Evolutionary conservation across 2,797 vertebrate genomes (phyloP).

Genomic region (Lateolabrax maculatus): DNA sequence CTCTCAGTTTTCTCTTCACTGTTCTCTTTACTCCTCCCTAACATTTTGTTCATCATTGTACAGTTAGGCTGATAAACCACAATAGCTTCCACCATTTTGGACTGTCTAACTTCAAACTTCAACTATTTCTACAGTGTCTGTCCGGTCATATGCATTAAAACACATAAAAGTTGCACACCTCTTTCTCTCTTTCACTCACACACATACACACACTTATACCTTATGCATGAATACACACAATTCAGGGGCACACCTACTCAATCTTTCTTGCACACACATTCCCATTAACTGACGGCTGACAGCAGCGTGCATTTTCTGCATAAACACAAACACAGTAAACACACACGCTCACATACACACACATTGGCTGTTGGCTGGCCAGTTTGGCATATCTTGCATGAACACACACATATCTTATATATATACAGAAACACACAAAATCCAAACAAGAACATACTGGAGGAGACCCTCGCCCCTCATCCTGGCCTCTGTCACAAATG

Average conservation of each 20-base stretch:
- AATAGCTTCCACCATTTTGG: no score
- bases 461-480: conserved; percentile 74
- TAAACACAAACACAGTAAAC: conserved; percentile 14
- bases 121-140: no score
- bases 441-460: conserved; percentile 27
- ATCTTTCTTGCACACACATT: background rate
- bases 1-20: background rate
- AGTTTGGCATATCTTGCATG: background rate
- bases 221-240: conserved; percentile 9
- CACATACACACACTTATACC: background rate
- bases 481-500: conserved; percentile 81
- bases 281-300: background rate
- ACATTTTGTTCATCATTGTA: background rate
- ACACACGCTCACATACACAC: conserved; percentile 12
- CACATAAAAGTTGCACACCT: conserved; percentile 9
- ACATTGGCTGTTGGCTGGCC: background rate
- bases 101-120: no score
- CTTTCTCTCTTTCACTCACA: background rate
- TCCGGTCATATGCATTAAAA: background rate
- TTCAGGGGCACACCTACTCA: conserved; percentile 8
- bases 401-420: background rate
- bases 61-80: no score
- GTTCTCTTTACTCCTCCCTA: background rate
- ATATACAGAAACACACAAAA: background rate
- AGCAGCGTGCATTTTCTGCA: background rate